These are phyloP conservation scores for Mesochorus sp. DNA, from an alignment of 2,888 invertebrate genomes.

Conservation along the genomic window DNA sequence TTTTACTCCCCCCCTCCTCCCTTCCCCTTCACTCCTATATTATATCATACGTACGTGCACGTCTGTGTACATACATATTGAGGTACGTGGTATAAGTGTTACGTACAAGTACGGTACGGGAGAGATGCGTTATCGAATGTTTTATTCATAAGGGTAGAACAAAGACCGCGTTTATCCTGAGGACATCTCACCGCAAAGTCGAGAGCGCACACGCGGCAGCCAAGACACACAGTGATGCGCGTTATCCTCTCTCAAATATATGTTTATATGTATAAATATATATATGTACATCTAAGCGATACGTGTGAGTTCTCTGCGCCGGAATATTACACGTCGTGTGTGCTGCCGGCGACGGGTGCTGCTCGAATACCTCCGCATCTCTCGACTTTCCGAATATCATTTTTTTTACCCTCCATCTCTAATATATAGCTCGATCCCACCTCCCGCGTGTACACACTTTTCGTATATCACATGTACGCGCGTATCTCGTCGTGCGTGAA, in stretches of 20 bases:
- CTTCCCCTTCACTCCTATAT: slow-evolving; percentile 34
- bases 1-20: slow-evolving; percentile 44
- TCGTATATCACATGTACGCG: background rate
- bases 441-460: background rate
- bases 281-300: background rate
- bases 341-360: slow-evolving; percentile 58
- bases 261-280: slow-evolving; percentile 8
- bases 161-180: slow-evolving; percentile 81
- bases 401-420: slow-evolving; percentile 24
- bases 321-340: slow-evolving; percentile 52
- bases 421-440: slow-evolving; percentile 30
- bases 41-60: slow-evolving; percentile 53
- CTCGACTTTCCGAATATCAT: slow-evolving; percentile 36
- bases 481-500: slow-evolving; percentile 55
- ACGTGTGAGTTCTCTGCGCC: slow-evolving; percentile 9
- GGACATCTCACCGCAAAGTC: slow-evolving; percentile 76
- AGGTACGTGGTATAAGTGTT: slow-evolving; percentile 56
- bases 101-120: slow-evolving; percentile 60
- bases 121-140: slow-evolving; percentile 81
- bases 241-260: slow-evolving; percentile 23
- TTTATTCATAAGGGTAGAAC: slow-evolving; percentile 81
- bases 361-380: slow-evolving; percentile 32
- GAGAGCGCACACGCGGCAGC: slow-evolving; percentile 68
- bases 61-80: slow-evolving; percentile 13
- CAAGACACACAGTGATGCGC: slow-evolving; percentile 61